Conservation (phyloP, 2,113 vertebrate genomes). For the Oncorhynchus clarkii region DNA sequence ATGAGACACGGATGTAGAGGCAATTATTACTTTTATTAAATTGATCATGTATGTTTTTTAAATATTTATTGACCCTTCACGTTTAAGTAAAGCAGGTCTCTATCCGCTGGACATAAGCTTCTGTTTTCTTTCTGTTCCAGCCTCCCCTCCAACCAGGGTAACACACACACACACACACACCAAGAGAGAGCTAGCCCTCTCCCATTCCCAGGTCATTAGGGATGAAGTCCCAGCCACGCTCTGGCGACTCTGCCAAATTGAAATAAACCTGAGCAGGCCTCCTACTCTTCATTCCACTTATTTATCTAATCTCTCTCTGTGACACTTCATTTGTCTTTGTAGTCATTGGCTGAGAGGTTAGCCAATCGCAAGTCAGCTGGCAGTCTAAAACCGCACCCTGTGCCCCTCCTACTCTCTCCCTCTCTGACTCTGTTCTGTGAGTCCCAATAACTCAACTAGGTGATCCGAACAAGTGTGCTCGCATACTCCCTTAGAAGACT, state of each 20-base stretch:
- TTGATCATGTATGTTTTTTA: not conserved
- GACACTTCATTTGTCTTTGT: slow-evolving; percentile 71
- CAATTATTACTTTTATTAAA: no score
- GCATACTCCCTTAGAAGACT: no score
- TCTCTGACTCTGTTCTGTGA: not conserved
- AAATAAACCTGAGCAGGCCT: slow-evolving; percentile 73
- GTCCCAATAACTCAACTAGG: not conserved
- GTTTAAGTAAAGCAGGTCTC: not conserved
- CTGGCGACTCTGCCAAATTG: slow-evolving; percentile 73
- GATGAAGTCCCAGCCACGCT: slow-evolving; percentile 69
- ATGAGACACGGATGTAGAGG: not conserved
- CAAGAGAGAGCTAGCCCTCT: slow-evolving; percentile 20
- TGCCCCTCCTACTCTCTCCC: not conserved
- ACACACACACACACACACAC: not conserved
- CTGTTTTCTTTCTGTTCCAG: slow-evolving; percentile 16
- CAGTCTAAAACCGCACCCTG: slow-evolving; percentile 16
- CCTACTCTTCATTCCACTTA: slow-evolving; percentile 58
- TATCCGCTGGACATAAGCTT: slow-evolving; percentile 13
- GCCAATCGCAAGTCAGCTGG: slow-evolving; percentile 59
- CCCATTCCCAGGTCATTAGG: slow-evolving; percentile 68
- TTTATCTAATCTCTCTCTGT: slow-evolving; percentile 68
- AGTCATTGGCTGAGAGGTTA: slow-evolving; percentile 57
- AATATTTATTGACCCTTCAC: not conserved
- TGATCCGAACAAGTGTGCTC: no score
- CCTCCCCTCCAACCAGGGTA: slow-evolving; percentile 14